Evolutionary conservation across 2,797 vertebrate genomes (phyloP).

Genomic region (Galaxias olidus): DNA sequence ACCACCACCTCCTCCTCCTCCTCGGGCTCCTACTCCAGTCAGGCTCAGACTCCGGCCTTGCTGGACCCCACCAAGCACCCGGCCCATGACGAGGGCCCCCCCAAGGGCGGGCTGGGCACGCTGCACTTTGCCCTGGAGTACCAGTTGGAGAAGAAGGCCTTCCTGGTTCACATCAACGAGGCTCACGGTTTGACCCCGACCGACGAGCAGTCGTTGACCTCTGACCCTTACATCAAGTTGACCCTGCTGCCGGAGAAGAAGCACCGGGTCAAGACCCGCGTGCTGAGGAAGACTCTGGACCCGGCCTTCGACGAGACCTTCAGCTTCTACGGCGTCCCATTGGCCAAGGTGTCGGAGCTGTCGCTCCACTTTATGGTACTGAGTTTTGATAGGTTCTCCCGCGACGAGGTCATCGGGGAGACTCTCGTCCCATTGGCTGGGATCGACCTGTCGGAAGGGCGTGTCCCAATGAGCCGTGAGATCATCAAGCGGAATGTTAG

Average conservation of each 20-base stretch:
- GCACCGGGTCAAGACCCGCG: slow-evolving; percentile 96
- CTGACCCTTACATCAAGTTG: slow-evolving; percentile 98
- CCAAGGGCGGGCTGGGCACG: slow-evolving; percentile 85
- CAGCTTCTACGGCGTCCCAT: slow-evolving; percentile 95
- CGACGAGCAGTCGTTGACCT: slow-evolving; percentile 96
- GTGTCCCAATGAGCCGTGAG: slow-evolving; percentile 91
- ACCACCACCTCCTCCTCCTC: slow-evolving; percentile 71
- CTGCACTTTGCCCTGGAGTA: slow-evolving; percentile 96
- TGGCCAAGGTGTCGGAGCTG: slow-evolving; percentile 86
- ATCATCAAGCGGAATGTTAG: slow-evolving; percentile 94
- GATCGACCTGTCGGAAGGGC: slow-evolving; percentile 87
- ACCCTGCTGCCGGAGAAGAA: slow-evolving; percentile 97
- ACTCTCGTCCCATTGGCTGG: slow-evolving; percentile 89
- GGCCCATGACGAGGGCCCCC: slow-evolving; percentile 75
- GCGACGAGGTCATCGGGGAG: slow-evolving; percentile 96
- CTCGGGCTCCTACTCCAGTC: slow-evolving; percentile 84
- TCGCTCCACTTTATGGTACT: slow-evolving; percentile 92
- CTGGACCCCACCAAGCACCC: slow-evolving; percentile 81
- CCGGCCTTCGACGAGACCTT: slow-evolving; percentile 97
- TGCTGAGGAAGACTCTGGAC: slow-evolving; percentile 95
- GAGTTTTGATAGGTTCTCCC: slow-evolving; percentile 97
- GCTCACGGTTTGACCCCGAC: slow-evolving; percentile 92
- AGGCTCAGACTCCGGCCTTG: slow-evolving; percentile 84
- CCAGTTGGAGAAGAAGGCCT: slow-evolving; percentile 94
- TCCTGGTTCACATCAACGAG: slow-evolving; percentile 97